Conservation (phyloP, 2,888 invertebrate species). For the Luperina testacea region DNA sequence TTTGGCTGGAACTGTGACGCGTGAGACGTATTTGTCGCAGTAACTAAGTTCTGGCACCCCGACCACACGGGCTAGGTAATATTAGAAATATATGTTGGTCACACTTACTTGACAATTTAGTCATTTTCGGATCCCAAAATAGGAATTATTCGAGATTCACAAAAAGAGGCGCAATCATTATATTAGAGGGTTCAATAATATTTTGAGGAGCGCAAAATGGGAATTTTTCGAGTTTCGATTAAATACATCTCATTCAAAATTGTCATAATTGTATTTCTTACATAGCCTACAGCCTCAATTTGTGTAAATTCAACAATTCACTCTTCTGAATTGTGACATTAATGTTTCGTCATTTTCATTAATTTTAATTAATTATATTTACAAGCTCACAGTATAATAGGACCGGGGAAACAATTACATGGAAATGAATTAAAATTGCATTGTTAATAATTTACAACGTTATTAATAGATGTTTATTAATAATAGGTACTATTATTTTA, state of each 20-base stretch:
- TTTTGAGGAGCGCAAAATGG: not conserved
- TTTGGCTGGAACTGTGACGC: not conserved
- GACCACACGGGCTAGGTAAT: not conserved
- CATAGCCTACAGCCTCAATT: not conserved
- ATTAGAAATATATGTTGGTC: not conserved
- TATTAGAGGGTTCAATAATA: not conserved
- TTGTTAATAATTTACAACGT: slow-evolving; percentile 39
- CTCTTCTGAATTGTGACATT: slow-evolving; percentile 6
- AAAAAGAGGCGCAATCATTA: not conserved
- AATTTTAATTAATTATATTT: slow-evolving; percentile 49
- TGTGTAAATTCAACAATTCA: slow-evolving; percentile 20
- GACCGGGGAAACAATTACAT: slow-evolving; percentile 17
- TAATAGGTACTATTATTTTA: slow-evolving; percentile 42
- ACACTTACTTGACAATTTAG: not conserved
- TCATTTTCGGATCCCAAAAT: not conserved
- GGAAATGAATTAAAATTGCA: slow-evolving; percentile 31
- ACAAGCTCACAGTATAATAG: slow-evolving; percentile 47
- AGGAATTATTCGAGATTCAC: not conserved
- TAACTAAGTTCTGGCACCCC: not conserved
- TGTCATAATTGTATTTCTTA: not conserved
- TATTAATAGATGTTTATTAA: slow-evolving; percentile 30
- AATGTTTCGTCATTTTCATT: slow-evolving; percentile 20
- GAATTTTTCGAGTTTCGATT: not conserved
- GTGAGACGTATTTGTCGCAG: not conserved
- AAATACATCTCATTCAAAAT: not conserved